Base-by-base conservation (phyloP, 2,113 vertebrate genomes). In the Tylochromis polylepis region DNA sequence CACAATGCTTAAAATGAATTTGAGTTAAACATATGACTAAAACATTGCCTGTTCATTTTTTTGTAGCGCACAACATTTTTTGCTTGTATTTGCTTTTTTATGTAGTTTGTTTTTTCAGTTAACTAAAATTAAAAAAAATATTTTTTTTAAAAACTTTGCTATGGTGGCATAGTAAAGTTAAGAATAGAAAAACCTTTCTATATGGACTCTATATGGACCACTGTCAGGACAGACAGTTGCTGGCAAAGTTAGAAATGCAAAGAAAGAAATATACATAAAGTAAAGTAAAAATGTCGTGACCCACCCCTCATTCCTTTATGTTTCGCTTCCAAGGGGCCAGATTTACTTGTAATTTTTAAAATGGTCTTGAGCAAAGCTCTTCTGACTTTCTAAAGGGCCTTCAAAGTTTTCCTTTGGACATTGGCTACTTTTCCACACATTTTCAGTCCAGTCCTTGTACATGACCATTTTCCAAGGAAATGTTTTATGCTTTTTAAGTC, bases 131-230 rank as follows among this genome's bases (percentile, higher is more conserved):
- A n/a, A n/a, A n/a, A n/a, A n/a, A n/a, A n/a, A n/a, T n/a, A 1
- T 0, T 4, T 3, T 60, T 38, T 65, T 65, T n/a, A n/a, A n/a
- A n/a, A 0, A 65, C 34, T 38, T 38, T 22, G 34, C 20, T 67
- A 2, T 67, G 60, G 60, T 22, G 0, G 60, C 4, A 0, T 22
- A 67, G 11, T 38, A 5, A 67, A 67, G 11, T 38, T 67, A 22
- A 67, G 6, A 67, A 67, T 67, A 72, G 14, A 0, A 75, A 29
- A 29, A 8, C 0, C 43, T 29, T 20, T 46, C 41, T 75, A 29
- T 29, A 24, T 46, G 38, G 38, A 6, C 65, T 43, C 20, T 24
- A 3, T 15, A 49, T 38, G 9, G 14, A 18, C 67, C 41, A 75
- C 41, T 75, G 41, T 75, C 27, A 29, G 67, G 24, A 75, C 15